Conservation (phyloP, 1,140 invertebrate species). For the Nilaparvata lugens region DNA sequence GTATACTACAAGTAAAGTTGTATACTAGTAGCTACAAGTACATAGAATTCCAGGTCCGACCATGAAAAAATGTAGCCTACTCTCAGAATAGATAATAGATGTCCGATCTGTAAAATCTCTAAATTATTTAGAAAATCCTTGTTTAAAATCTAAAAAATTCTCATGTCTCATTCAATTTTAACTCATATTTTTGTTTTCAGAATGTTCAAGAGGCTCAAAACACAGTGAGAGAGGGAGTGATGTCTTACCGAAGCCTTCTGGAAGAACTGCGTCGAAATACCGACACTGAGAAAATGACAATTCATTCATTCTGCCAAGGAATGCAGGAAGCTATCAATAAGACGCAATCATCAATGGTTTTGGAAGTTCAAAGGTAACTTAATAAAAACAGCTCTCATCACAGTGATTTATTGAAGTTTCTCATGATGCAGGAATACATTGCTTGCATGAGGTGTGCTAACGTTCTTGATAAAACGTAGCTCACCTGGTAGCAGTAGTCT, state of each 20-base stretch:
- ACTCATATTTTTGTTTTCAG: too few species aligned
- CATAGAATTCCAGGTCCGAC: too few species aligned
- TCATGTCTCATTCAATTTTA: too few species aligned
- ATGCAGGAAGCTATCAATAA: constrained; percentile 54
- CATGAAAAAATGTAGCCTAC: too few species aligned
- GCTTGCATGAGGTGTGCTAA: not conserved
- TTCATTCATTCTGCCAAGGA: constrained; percentile 55
- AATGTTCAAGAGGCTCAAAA: constrained; percentile 50
- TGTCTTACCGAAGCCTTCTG: constrained; percentile 52
- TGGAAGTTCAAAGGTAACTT: constrained; percentile 48
- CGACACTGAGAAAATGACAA: constrained; percentile 53
- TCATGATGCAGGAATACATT: not conserved
- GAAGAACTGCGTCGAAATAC: constrained; percentile 55
- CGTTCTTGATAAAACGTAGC: too few species aligned
- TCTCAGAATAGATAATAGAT: too few species aligned
- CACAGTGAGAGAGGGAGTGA: constrained; percentile 50
- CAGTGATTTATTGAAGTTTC: not conserved
- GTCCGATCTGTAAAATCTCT: too few species aligned
- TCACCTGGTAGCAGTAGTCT: too few species aligned
- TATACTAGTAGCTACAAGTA: too few species aligned
- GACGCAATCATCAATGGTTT: constrained; percentile 49
- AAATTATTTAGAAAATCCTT: too few species aligned
- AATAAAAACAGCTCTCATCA: not conserved
- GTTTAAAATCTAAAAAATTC: too few species aligned
- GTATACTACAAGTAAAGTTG: too few species aligned